A percentile compares a stretch with the other conserved stretches of the same genome.
phyloP scores from a whole-genome alignment of 1,140 invertebrate species.

The Magallana gigas region DNA sequence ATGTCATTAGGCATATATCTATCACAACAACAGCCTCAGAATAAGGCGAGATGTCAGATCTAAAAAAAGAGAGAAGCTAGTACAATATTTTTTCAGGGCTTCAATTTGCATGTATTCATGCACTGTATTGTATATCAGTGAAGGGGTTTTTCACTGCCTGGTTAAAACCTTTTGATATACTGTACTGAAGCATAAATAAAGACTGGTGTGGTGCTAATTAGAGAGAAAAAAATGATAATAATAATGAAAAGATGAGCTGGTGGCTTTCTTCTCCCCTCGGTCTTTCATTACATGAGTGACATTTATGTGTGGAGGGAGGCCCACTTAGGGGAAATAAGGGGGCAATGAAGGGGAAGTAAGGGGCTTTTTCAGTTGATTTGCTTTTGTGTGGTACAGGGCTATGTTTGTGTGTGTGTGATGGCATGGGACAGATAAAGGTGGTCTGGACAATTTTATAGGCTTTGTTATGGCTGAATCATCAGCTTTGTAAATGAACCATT shows the following conservation, averaged over 20 bases:
- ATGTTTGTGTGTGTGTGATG: neutral
- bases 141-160: too few relatives aligned
- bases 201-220: neutral
- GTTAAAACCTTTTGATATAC: too few relatives aligned
- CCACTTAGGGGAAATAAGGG: neutral
- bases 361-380: neutral
- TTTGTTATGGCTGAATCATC: neutral
- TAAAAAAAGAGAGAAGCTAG: too few relatives aligned
- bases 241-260: conserved; percentile 11
- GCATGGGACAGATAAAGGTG: neutral
- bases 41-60: too few relatives aligned
- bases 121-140: too few relatives aligned
- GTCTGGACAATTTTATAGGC: neutral
- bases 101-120: too few relatives aligned
- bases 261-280: neutral
- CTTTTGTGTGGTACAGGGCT: too few relatives aligned
- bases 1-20: neutral
- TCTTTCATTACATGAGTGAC: neutral
- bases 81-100: too few relatives aligned
- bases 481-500: neutral
- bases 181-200: too few relatives aligned
- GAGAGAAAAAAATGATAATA: neutral
- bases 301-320: neutral
- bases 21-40: neutral
- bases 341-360: neutral